These are phyloP conservation scores for Epinotia nisella DNA, from an alignment of 2,888 invertebrate genomes.

Conservation along the genomic window DNA sequence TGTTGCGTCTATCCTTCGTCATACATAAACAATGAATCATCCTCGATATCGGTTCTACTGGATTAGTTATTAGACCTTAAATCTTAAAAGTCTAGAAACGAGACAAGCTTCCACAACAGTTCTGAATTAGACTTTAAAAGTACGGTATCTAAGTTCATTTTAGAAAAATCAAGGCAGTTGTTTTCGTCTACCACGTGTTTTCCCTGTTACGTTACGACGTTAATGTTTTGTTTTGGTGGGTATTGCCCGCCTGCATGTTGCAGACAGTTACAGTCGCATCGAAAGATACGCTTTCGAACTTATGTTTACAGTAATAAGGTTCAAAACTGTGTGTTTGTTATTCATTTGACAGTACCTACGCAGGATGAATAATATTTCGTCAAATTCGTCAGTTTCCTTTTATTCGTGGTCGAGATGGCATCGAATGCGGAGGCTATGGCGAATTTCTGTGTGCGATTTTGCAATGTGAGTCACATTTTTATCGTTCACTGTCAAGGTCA, in stretches of 20 bases:
- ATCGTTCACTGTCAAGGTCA: background rate
- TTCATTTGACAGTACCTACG: background rate
- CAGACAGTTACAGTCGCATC: too few species aligned
- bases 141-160: background rate
- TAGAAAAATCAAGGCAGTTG: background rate
- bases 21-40: background rate
- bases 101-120: background rate
- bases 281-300: background rate
- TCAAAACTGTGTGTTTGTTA: background rate
- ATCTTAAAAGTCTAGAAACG: background rate
- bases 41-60: background rate
- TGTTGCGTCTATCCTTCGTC: background rate
- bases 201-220: background rate
- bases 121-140: background rate
- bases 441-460: constrained; percentile 13
- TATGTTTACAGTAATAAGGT: background rate
- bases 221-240: background rate
- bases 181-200: background rate
- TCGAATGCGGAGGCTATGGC: background rate
- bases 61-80: background rate
- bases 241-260: background rate
- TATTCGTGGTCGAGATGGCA: background rate
- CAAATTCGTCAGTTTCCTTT: background rate
- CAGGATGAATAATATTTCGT: background rate
- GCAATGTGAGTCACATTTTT: constrained; percentile 5